Conservation (phyloP, 2,797 vertebrate species). For the Smutsia temminckii region DNA sequence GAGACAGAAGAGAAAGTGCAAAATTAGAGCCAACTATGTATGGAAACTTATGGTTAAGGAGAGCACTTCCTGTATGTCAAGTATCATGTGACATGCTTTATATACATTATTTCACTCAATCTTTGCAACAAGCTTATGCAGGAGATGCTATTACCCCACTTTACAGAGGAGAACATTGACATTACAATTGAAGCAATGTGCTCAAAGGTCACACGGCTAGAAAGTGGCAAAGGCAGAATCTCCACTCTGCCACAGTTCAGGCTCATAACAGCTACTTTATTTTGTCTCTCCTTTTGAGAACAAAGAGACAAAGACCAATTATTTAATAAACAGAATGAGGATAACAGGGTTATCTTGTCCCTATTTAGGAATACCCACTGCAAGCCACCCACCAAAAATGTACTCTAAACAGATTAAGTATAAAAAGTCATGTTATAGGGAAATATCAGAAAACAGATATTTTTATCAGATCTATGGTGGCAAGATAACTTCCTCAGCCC, state of each 20-base stretch:
- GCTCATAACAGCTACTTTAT: not conserved
- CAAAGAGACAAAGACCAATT: conserved; percentile 47
- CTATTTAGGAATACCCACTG: not conserved
- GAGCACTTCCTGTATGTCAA: not conserved
- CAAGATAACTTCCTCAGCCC: conserved; percentile 50
- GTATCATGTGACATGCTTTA: rapidly evolving
- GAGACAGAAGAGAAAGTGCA: not conserved
- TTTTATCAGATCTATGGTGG: conserved; percentile 68
- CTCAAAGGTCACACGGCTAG: not conserved
- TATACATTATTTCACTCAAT: not conserved
- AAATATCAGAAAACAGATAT: conserved; percentile 58
- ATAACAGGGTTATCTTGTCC: not conserved
- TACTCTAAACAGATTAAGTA: not conserved
- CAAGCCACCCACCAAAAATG: not conserved
- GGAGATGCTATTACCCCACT: not conserved
- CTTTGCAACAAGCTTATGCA: not conserved
- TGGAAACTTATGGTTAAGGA: not conserved
- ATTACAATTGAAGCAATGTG: not conserved
- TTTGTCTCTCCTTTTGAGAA: conserved; percentile 41
- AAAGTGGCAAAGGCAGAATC: not conserved
- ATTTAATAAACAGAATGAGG: not conserved
- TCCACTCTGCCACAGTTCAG: not conserved
- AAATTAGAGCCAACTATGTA: not conserved
- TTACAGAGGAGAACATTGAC: not conserved
- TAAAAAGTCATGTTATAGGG: not conserved